Conservation (phyloP, 1,140 invertebrate species). For the Apis cerana region DNA sequence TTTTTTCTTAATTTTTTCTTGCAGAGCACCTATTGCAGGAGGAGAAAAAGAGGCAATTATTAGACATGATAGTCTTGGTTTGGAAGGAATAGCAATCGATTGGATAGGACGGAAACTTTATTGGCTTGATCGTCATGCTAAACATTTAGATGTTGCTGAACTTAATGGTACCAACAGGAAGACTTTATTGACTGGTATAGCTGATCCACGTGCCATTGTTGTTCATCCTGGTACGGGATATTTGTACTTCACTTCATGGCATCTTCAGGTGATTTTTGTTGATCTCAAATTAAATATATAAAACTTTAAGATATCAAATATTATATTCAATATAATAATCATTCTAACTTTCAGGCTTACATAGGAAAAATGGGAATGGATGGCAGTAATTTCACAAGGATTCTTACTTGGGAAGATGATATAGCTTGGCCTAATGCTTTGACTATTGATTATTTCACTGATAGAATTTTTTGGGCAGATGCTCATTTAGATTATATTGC, state of each 20-base stretch:
- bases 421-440: conserved; percentile 99
- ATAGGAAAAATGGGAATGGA: conserved; percentile 99
- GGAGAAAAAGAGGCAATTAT: conserved; percentile 91
- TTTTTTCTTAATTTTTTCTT: neutral
- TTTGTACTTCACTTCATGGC: conserved; percentile 98
- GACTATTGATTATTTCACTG: conserved; percentile 98
- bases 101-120: conserved; percentile 98
- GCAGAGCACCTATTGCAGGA: conserved; percentile 75
- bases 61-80: conserved; percentile 94
- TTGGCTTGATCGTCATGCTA: conserved; percentile 97
- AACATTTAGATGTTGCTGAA: conserved; percentile 95
- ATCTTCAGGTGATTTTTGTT: conserved; percentile 84
- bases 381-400: conserved; percentile 93
- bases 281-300: neutral
- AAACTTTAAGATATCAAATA: neutral
- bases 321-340: conserved; percentile 7
- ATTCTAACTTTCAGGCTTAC: conserved; percentile 86
- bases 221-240: conserved; percentile 97
- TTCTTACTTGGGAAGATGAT: conserved; percentile 95
- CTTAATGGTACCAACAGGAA: conserved; percentile 95
- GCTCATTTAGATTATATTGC: conserved; percentile 99
- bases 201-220: conserved; percentile 95
- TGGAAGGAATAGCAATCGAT: conserved; percentile 98
- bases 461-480: conserved; percentile 97
- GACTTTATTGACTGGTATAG: conserved; percentile 92